Evolutionary conservation across 2,113 vertebrate species (phyloP).

Genomic region (Grallaria varia): DNA sequence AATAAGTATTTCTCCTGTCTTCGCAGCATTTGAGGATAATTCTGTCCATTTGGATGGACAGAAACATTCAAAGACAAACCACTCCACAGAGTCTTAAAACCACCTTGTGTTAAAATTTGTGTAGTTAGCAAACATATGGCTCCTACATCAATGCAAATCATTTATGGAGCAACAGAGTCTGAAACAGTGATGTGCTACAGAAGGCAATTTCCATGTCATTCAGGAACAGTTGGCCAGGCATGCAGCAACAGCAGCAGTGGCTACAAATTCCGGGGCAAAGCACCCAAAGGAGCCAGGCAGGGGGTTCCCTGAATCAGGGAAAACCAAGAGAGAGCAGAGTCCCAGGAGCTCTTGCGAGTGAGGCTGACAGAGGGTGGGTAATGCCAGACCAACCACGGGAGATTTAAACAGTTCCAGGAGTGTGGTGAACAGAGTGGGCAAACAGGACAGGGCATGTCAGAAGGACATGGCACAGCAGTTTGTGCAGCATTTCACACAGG

Average conservation of each 20-base stretch:
- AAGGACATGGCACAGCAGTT: neutral
- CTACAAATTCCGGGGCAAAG: neutral
- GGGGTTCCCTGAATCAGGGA: no score
- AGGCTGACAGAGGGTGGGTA: neutral
- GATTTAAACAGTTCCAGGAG: neutral
- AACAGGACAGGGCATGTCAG: neutral
- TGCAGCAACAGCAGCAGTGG: neutral
- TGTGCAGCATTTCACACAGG: neutral
- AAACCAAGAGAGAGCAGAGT: neutral
- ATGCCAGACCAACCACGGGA: neutral
- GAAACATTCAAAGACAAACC: neutral
- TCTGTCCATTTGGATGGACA: neutral
- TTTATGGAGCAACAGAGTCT: neutral
- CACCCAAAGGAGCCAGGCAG: rapidly evolving
- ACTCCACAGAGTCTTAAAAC: neutral
- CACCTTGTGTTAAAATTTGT: neutral
- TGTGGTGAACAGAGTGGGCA: neutral
- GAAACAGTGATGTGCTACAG: neutral
- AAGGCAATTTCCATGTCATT: neutral
- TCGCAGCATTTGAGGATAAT: neutral
- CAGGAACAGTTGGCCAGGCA: neutral
- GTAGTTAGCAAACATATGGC: neutral
- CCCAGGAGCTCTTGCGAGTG: neutral
- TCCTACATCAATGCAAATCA: neutral
- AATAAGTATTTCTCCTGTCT: neutral